A percentile compares a stretch with the other conserved stretches of the same genome.
These are phyloP conservation scores for Gymnobelideus leadbeateri DNA, from an alignment of 2,113 vertebrate species.

Conservation along the genomic window DNA sequence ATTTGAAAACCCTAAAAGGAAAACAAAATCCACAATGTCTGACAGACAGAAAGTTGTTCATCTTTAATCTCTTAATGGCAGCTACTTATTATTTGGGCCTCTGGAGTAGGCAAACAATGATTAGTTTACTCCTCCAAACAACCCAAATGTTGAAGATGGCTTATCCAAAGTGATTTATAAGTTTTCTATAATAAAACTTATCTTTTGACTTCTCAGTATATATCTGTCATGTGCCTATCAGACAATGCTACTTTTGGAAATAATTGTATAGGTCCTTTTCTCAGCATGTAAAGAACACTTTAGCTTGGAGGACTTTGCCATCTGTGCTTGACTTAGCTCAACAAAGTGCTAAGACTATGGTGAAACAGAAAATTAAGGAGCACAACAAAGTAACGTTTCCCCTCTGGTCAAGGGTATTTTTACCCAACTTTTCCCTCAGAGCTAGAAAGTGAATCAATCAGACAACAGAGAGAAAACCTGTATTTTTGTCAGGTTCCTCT, in stretches of 20 bases:
- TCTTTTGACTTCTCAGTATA: constrained; percentile 6
- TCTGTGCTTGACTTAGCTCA: constrained; percentile 25
- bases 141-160: neutral
- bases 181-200: constrained; percentile 25
- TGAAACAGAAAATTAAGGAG: constrained; percentile 46
- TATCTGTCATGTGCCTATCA: neutral
- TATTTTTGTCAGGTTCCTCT: constrained; percentile 68
- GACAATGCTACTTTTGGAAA: constrained; percentile 44
- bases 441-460: constrained; percentile 26
- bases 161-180: constrained; percentile 43
- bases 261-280: constrained; percentile 14
- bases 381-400: constrained; percentile 4
- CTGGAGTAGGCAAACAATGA: constrained; percentile 36
- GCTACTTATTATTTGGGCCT: neutral
- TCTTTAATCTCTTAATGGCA: neutral
- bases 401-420: constrained; percentile 17
- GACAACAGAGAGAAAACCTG: constrained; percentile 33
- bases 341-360: constrained; percentile 43
- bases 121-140: constrained; percentile 22
- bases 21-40: neutral
- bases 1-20: neutral
- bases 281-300: constrained; percentile 5
- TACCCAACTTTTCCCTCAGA: constrained; percentile 23
- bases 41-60: neutral
- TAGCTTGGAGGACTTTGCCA: constrained; percentile 35